Conservation (phyloP, 2,888 invertebrate genomes). For the Rambutsinella grinnellia region DNA sequence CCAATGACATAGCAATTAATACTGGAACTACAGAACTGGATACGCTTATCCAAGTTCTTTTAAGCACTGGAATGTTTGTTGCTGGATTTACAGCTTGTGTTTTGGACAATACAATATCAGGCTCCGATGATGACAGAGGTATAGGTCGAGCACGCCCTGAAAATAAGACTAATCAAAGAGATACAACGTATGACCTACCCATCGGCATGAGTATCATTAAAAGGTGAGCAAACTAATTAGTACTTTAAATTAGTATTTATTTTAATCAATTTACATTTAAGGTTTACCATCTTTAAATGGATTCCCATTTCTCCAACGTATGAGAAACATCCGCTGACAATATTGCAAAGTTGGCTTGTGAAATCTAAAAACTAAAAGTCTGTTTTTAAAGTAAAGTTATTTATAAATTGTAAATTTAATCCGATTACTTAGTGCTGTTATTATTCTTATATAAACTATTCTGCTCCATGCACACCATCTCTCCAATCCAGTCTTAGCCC, state of each 20-base stretch:
- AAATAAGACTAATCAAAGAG: constrained; percentile 72
- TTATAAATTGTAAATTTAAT: too few relatives aligned
- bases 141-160: too few relatives aligned
- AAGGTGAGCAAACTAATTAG: constrained; percentile 8
- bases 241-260: neutral
- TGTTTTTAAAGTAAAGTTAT: too few relatives aligned
- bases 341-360: too few relatives aligned
- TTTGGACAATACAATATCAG: constrained; percentile 81
- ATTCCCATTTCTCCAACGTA: constrained; percentile 59
- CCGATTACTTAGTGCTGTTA: too few relatives aligned
- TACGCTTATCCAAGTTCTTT: constrained; percentile 79
- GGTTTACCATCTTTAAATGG: constrained; percentile 35
- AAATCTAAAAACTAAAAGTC: too few relatives aligned
- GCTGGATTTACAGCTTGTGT: constrained; percentile 81
- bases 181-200: constrained; percentile 72
- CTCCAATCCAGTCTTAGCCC: too few relatives aligned
- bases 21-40: constrained; percentile 78
- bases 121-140: constrained; percentile 81
- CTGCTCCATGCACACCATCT: too few relatives aligned
- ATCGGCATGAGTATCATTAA: constrained; percentile 27
- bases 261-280: neutral
- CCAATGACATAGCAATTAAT: constrained; percentile 75
- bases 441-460: too few relatives aligned
- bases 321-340: constrained; percentile 15
- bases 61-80: constrained; percentile 83